Percentiles rank a stretch among this genome's conserved stretches.
Evolutionary conservation across 2,113 vertebrate genomes (phyloP).

Genomic region (Xenopus laevis): DNA sequence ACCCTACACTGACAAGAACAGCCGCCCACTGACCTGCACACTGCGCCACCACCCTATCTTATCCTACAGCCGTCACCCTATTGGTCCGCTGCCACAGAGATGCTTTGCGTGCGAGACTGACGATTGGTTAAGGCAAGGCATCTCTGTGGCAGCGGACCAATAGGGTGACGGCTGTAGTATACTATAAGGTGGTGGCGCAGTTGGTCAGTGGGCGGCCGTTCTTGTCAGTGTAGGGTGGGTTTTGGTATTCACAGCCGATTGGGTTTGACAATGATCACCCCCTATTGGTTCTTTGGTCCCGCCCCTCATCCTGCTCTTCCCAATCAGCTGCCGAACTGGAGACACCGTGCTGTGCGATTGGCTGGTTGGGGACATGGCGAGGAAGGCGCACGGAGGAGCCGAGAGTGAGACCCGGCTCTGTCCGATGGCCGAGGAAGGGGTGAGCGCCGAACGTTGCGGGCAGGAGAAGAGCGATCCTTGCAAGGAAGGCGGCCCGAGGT

Average conservation of each 20-base stretch:
- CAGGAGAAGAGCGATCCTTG: constrained; percentile 24
- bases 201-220: constrained; percentile 26
- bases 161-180: not conserved
- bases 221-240: not conserved
- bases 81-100: constrained; percentile 9
- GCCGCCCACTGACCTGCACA: constrained; percentile 38
- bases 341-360: constrained; percentile 14
- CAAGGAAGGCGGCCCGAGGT: constrained; percentile 60
- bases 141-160: constrained; percentile 9
- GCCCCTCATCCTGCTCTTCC: constrained; percentile 14
- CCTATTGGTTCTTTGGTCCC: constrained; percentile 51
- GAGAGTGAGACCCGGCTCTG: constrained; percentile 31
- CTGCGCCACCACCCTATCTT: constrained; percentile 45
- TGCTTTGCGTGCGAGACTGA: not conserved
- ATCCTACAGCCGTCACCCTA: not conserved
- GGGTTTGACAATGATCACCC: not conserved
- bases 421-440: constrained; percentile 49
- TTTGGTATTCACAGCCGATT: not conserved
- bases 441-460: constrained; percentile 15
- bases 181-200: constrained; percentile 44
- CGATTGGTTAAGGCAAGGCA: constrained; percentile 50
- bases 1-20: not conserved
- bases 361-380: constrained; percentile 31
- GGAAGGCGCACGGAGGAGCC: constrained; percentile 32
- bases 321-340: constrained; percentile 1